A percentile compares a stretch with the other conserved stretches of the same genome.
Evolutionary conservation across 2,113 vertebrate genomes (phyloP).

Genomic region (Chaetorhynchus papuensis): DNA sequence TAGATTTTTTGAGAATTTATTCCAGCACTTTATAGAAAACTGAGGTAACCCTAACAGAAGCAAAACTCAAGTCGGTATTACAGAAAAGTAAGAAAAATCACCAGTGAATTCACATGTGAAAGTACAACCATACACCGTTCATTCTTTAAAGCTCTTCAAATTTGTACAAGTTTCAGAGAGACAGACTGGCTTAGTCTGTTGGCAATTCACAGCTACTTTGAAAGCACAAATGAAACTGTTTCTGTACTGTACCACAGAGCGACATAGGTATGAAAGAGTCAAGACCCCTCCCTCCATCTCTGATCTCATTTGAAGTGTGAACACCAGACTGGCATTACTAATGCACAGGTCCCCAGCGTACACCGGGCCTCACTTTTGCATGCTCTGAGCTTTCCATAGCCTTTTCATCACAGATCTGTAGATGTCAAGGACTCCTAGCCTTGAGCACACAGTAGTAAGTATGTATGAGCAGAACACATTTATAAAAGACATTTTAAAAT

Average conservation of each 20-base stretch:
- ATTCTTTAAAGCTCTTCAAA: neutral
- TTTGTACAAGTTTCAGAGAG: neutral
- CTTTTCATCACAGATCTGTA: neutral
- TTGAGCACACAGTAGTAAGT: neutral
- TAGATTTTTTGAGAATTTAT: conserved; percentile 32
- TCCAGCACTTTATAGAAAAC: conserved; percentile 19
- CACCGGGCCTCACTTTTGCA: neutral
- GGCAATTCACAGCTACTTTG: neutral
- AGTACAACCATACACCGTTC: neutral
- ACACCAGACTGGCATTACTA: neutral
- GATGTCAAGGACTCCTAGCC: neutral
- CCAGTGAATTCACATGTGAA: neutral
- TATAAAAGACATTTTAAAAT: neutral
- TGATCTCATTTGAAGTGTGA: neutral
- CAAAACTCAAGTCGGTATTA: neutral
- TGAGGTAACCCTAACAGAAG: conserved; percentile 26
- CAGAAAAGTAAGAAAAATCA: neutral
- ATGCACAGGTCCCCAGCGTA: neutral
- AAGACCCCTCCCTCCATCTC: neutral
- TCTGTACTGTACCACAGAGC: neutral
- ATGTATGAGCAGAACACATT: neutral
- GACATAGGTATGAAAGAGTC: neutral
- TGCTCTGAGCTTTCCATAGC: neutral
- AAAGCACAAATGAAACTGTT: neutral
- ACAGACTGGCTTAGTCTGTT: neutral